Base-by-base conservation (phyloP, 2,888 invertebrate genomes). In the Hemistola chrysoprasaria region DNA sequence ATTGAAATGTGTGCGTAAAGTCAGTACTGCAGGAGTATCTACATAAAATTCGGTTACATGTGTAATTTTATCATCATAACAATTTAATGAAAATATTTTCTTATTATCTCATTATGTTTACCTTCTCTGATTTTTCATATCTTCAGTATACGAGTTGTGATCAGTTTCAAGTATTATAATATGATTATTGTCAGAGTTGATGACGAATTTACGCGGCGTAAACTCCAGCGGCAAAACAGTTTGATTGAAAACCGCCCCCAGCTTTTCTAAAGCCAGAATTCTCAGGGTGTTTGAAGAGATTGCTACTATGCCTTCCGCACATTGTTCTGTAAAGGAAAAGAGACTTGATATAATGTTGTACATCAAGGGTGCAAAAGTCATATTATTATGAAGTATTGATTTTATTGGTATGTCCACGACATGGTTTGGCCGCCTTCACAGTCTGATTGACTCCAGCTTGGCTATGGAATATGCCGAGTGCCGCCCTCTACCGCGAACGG, bases 181-280 rank as follows among this genome's bases (percentile, higher is more conserved):
- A 67, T 97, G 95, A 20, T 95, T 95, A 8, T 95, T 95, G 60
- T 98, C 97, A 1, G 94, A 92, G 77, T 99, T 98, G 40, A 99
- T 95, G 8, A 96, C 94, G 74, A 99, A 98, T 65, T 96, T 96
- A 29, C 98, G 91, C 0, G 99, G 99, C 0, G 99, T 99, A 70
- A 97, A 98, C 57, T 98, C 97, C 34, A 99, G 87, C 0, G 97
- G 96, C 64, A 97, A 94, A 2, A 95, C 95, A 11, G 97, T 94
- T 78, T 98, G 98, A 85, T 99, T 99, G 78, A 99, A 99, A 1
- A 99, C 98, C 0, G 98, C 98, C 0, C 99, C 99, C 1, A 99
- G 87, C 78, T 99, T 99, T 78, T 99, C 99, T 37, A 99, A 87
- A 0, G 99, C 98, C 77, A 99, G 92, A 91, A 99, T 99, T 68